Conservation (phyloP, 2,888 invertebrate species). For the Biston stratarius region DNA sequence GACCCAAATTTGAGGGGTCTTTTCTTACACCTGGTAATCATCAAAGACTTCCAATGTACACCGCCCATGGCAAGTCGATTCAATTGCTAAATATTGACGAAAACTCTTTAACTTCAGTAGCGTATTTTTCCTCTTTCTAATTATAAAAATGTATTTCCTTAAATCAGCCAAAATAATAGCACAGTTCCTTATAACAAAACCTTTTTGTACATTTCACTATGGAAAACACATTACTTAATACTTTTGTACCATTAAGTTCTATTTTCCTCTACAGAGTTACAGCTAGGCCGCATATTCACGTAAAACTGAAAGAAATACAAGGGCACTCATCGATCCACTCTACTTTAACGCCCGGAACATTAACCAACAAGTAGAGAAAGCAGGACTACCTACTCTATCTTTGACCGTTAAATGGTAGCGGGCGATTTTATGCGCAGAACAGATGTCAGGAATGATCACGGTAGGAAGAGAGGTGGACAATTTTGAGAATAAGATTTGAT, state of each 20-base stretch:
- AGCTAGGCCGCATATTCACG: neutral
- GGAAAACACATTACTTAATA: too few species aligned
- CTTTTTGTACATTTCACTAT: too few species aligned
- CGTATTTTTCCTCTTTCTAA: too few species aligned
- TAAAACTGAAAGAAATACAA: slow-evolving; percentile 28
- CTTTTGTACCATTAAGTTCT: neutral
- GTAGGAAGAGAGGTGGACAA: slow-evolving; percentile 13
- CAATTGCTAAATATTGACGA: too few species aligned
- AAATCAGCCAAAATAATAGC: too few species aligned
- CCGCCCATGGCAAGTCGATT: too few species aligned
- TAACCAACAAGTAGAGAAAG: slow-evolving; percentile 41
- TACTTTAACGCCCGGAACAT: slow-evolving; percentile 39
- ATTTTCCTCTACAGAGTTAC: neutral
- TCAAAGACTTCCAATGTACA: too few species aligned
- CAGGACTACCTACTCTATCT: slow-evolving; percentile 42
- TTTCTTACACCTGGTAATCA: too few species aligned
- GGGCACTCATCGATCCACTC: slow-evolving; percentile 37
- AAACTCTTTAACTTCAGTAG: too few species aligned
- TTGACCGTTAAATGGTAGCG: slow-evolving; percentile 42
- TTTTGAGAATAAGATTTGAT: neutral
- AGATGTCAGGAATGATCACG: slow-evolving; percentile 44
- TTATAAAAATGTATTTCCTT: too few species aligned
- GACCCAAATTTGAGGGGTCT: too few species aligned
- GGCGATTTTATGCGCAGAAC: slow-evolving; percentile 50
- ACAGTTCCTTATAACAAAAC: too few species aligned